Evolutionary conservation across 1,140 invertebrate species (phyloP).

Genomic region (Achatina immaculata): DNA sequence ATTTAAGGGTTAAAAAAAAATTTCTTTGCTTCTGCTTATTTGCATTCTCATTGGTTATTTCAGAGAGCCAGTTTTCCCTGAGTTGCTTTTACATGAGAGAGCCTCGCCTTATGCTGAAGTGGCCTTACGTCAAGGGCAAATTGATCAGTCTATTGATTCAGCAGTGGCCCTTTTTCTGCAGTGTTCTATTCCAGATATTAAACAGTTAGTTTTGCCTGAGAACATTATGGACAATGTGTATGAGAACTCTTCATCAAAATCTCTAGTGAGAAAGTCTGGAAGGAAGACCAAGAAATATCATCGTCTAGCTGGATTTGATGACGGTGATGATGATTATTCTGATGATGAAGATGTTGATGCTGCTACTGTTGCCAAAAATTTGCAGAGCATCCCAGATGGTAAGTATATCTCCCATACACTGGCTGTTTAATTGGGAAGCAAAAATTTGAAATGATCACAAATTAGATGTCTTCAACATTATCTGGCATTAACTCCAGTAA

Average conservation of each 20-base stretch:
- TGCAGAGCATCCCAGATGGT: background rate
- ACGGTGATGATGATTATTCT: background rate
- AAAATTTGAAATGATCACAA: too few relatives aligned
- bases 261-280: background rate
- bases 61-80: constrained; percentile 32
- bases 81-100: background rate
- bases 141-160: constrained; percentile 14
- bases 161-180: constrained; percentile 12
- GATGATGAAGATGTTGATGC: background rate
- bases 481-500: too few relatives aligned
- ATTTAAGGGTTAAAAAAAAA: too few relatives aligned
- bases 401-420: too few relatives aligned
- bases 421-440: too few relatives aligned
- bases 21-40: too few relatives aligned
- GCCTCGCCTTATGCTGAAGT: constrained; percentile 24
- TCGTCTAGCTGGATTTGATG: constrained; percentile 7
- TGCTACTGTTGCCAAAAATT: background rate
- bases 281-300: constrained; percentile 17
- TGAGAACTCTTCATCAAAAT: background rate
- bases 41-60: constrained; percentile 9
- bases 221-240: background rate
- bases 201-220: constrained; percentile 15
- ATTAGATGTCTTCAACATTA: too few relatives aligned
- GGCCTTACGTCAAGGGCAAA: constrained; percentile 16
- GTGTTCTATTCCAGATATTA: constrained; percentile 23